Conservation (phyloP, 2,797 vertebrate genomes). For the Spinus olivaceus region DNA sequence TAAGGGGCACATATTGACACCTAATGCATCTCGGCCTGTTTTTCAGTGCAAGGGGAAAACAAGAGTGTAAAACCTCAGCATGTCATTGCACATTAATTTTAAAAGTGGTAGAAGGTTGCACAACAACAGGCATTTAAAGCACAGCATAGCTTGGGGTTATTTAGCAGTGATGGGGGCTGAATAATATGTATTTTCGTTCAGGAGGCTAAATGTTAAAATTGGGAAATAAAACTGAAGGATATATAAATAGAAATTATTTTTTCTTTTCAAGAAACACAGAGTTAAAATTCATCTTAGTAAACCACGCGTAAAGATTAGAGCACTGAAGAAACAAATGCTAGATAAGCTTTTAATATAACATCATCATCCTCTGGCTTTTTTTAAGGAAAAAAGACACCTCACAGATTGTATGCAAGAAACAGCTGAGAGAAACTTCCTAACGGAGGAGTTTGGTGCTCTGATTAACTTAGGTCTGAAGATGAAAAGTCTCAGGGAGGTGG, state of each 20-base stretch:
- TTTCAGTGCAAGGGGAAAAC: not conserved
- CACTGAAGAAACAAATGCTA: not conserved
- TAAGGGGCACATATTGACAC: rapidly evolving
- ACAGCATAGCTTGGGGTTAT: not conserved
- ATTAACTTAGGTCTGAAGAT: not conserved
- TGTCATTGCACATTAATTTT: not conserved
- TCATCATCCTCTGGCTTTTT: not conserved
- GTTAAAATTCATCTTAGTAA: not conserved
- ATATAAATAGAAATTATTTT: not conserved
- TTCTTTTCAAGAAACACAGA: not conserved
- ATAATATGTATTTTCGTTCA: not conserved
- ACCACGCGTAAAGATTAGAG: not conserved
- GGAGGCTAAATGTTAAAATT: not conserved
- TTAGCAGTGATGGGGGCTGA: not conserved
- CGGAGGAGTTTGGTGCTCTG: not conserved
- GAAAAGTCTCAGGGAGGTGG: not conserved
- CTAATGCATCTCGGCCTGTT: not conserved
- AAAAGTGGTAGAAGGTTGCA: not conserved
- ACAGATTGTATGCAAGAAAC: not conserved
- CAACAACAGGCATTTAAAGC: not conserved
- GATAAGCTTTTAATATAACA: not conserved
- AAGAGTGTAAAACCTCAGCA: not conserved
- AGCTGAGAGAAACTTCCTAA: not conserved
- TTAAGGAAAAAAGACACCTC: not conserved
- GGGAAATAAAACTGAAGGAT: not conserved